Conservation (phyloP, 1,140 invertebrate genomes). For the Sycobia sp. region DNA sequence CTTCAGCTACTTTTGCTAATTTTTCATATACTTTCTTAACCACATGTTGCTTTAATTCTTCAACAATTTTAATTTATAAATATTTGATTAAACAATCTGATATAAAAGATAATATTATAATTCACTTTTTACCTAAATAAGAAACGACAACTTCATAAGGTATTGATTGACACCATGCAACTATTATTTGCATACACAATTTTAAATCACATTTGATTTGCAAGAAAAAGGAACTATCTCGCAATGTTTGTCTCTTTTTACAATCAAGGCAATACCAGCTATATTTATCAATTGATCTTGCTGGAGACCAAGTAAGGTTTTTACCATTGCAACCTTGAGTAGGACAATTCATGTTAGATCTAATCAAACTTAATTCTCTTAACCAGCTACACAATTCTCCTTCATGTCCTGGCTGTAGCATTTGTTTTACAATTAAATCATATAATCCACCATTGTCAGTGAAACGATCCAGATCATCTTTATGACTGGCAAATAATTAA, state of each 20-base stretch:
- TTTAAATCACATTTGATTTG: constrained; percentile 61
- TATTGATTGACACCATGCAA: constrained; percentile 61
- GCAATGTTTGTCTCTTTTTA: constrained; percentile 54
- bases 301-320: constrained; percentile 56
- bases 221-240: constrained; percentile 60
- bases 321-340: constrained; percentile 52
- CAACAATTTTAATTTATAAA: constrained; percentile 27
- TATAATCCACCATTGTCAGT: constrained; percentile 58
- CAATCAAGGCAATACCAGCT: constrained; percentile 59
- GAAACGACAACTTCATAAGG: constrained; percentile 49
- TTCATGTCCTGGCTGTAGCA: constrained; percentile 61
- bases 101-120: neutral
- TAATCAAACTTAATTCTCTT: constrained; percentile 59
- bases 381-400: constrained; percentile 61
- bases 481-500: constrained; percentile 8
- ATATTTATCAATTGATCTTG: constrained; percentile 61
- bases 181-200: constrained; percentile 56
- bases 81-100: neutral
- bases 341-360: constrained; percentile 50
- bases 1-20: constrained; percentile 53
- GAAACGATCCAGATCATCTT: constrained; percentile 37
- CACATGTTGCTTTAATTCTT: constrained; percentile 59
- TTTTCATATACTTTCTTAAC: constrained; percentile 59
- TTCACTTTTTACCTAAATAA: constrained; percentile 42
- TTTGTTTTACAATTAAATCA: constrained; percentile 57